Evolutionary conservation across 2,888 invertebrate genomes (phyloP).

Genomic region (Aporophyla lueneburgensis): DNA sequence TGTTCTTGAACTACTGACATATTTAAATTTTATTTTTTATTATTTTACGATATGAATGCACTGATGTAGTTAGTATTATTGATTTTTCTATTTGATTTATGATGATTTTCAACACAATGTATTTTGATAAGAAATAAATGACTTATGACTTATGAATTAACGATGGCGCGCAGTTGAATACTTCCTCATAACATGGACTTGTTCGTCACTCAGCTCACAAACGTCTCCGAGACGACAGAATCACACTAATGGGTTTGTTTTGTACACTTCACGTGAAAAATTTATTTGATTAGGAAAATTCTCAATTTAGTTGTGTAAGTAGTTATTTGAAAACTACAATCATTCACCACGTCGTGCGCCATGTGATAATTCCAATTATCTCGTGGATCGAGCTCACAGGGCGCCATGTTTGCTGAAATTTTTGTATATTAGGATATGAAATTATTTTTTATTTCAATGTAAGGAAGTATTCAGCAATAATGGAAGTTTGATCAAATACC

Average conservation of each 20-base stretch:
- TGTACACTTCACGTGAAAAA: background rate
- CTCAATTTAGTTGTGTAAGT: background rate
- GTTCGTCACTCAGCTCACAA: background rate
- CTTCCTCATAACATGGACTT: conserved; percentile 18
- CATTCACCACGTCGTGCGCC: background rate
- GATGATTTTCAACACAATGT: no score
- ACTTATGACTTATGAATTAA: no score
- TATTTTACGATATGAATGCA: no score
- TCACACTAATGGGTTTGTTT: conserved; percentile 6
- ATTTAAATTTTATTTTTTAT: no score
- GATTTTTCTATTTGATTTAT: no score
- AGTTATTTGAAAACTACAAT: no score
- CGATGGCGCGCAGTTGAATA: background rate
- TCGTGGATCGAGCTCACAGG: background rate
- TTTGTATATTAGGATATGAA: background rate
- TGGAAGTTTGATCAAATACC: background rate
- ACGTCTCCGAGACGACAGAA: background rate
- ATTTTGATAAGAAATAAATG: no score
- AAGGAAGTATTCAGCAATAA: background rate
- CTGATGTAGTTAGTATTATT: no score
- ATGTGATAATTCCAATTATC: background rate
- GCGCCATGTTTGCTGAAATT: background rate
- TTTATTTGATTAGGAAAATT: background rate
- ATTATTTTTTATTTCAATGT: background rate
- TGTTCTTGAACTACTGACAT: no score